phyloP scores from a whole-genome alignment of 2,113 vertebrate genomes.

The Nematolebias whitei region DNA sequence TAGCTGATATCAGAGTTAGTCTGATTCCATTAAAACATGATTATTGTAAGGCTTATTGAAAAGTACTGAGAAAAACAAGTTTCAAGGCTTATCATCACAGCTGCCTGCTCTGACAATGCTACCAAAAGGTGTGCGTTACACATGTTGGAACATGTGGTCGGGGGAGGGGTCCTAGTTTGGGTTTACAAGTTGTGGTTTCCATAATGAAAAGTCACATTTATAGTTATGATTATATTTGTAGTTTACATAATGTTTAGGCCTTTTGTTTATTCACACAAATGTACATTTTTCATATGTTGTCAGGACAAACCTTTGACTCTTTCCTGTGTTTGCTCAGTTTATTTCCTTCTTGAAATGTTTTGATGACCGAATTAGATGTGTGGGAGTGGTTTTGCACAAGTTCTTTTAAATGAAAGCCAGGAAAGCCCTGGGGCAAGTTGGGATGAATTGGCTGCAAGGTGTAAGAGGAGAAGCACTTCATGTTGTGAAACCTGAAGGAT shows the following conservation, averaged over 20 bases:
- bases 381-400: conserved; percentile 66
- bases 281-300: no score
- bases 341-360: conserved; percentile 16
- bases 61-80: background rate
- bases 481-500: conserved; percentile 45
- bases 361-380: conserved; percentile 49
- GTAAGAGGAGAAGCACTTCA: conserved; percentile 36
- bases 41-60: background rate
- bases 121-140: background rate
- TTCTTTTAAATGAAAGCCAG: conserved; percentile 57
- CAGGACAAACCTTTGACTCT: background rate
- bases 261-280: no score
- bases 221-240: background rate
- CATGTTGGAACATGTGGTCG: background rate
- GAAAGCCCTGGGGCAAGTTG: conserved; percentile 56
- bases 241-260: no score
- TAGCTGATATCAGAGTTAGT: no score
- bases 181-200: background rate
- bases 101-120: background rate
- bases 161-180: background rate
- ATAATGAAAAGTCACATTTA: background rate
- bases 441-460: conserved; percentile 52
- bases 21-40: background rate
- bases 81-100: background rate
- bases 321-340: conserved; percentile 8